Conservation (phyloP, 2,888 invertebrate species). For the Chydorus sphaericus region DNA sequence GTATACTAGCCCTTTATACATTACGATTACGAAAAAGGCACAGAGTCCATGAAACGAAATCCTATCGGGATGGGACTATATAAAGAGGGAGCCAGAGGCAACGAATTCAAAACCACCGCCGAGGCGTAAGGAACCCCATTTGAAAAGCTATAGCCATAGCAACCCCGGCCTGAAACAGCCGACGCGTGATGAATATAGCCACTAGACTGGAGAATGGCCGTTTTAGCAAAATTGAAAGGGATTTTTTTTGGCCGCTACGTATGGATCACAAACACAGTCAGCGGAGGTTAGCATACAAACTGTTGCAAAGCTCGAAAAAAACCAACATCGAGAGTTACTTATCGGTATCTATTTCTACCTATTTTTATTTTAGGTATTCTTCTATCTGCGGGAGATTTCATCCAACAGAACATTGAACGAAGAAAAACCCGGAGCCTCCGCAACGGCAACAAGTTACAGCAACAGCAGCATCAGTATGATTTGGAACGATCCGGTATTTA, state of each 20-base stretch:
- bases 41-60: too few relatives aligned
- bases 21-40: too few relatives aligned
- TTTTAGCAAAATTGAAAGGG: slow-evolving; percentile 2
- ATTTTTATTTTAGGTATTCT: slow-evolving; percentile 39
- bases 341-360: not conserved
- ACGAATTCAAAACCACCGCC: too few relatives aligned
- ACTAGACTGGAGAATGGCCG: slow-evolving; percentile 1
- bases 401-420: slow-evolving; percentile 60
- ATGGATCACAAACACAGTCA: not conserved
- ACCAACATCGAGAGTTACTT: not conserved
- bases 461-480: too few relatives aligned
- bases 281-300: not conserved
- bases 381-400: slow-evolving; percentile 60
- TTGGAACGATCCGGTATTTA: slow-evolving; percentile 40
- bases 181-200: slow-evolving; percentile 2
- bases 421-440: slow-evolving; percentile 9
- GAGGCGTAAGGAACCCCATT: too few relatives aligned
- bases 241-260: slow-evolving; percentile 2
- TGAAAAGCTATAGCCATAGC: too few relatives aligned
- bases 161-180: too few relatives aligned
- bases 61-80: too few relatives aligned
- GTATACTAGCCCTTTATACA: too few relatives aligned
- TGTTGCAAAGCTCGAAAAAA: not conserved
- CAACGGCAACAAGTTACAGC: not conserved
- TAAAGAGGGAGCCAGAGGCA: too few relatives aligned